A percentile compares a stretch with the other conserved stretches of the same genome.
Evolutionary conservation across 2,113 vertebrate genomes (phyloP).

Genomic region (Corythornis madagascariensis): DNA sequence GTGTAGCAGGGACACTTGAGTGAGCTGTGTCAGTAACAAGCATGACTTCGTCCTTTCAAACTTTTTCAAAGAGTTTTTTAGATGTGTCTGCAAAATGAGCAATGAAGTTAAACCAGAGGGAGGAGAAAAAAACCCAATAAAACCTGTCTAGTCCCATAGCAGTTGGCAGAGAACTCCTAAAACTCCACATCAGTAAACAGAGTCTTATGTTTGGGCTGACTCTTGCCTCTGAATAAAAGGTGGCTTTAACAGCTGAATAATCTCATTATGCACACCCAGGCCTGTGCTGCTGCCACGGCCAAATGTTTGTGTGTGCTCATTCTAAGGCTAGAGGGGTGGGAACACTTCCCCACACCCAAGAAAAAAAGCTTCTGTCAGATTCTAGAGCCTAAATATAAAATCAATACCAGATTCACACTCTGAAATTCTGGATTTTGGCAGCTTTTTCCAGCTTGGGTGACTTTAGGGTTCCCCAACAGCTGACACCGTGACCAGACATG

Average conservation of each 20-base stretch:
- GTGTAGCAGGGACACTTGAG: not conserved
- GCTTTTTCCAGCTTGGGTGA: not conserved
- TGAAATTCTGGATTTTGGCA: not conserved
- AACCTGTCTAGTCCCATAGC: not conserved
- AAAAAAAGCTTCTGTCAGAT: not conserved
- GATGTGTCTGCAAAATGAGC: not conserved
- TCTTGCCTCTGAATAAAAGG: not conserved
- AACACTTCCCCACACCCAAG: not conserved
- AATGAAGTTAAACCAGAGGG: not conserved
- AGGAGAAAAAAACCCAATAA: not conserved
- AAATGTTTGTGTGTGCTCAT: not conserved
- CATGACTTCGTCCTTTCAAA: not conserved
- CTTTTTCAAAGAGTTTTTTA: not conserved
- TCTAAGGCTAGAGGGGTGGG: not conserved
- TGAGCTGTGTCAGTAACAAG: not conserved
- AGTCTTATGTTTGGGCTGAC: not conserved
- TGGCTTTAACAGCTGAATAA: not conserved
- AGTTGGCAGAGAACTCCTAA: not conserved
- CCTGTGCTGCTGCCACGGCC: rapidly evolving
- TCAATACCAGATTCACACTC: not conserved
- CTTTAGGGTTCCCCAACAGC: not conserved
- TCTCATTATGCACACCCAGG: not conserved
- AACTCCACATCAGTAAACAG: not conserved
- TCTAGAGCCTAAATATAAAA: not conserved
- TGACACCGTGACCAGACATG: rapidly evolving